Evolutionary conservation across 1,140 invertebrate genomes (phyloP).

Genomic region (Saccostrea glomerata): DNA sequence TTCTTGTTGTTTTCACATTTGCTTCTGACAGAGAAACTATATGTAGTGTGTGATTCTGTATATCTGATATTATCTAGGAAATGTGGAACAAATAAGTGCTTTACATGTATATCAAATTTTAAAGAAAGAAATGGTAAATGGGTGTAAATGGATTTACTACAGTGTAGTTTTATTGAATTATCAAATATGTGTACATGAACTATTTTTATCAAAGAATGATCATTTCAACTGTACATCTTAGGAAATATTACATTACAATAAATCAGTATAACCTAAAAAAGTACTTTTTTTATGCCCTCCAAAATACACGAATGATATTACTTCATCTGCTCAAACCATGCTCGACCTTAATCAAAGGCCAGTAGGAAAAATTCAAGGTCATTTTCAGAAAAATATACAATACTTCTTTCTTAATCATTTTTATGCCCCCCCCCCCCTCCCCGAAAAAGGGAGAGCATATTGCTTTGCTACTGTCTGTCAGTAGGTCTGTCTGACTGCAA

Average conservation of each 20-base stretch:
- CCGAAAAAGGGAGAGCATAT: no score
- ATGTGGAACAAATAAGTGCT: background rate
- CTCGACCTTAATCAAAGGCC: no score
- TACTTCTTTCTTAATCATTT: no score
- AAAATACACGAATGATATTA: background rate
- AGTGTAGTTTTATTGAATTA: background rate
- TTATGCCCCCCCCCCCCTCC: no score
- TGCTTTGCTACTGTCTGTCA: no score
- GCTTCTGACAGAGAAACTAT: background rate
- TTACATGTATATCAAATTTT: background rate
- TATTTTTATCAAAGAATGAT: background rate
- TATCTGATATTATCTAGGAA: background rate
- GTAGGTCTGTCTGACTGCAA: no score
- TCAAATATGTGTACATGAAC: background rate
- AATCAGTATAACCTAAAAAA: background rate
- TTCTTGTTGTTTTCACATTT: background rate
- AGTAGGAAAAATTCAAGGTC: no score
- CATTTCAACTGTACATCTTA: background rate
- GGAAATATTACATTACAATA: conserved; percentile 21
- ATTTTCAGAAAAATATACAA: no score
- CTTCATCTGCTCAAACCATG: no score
- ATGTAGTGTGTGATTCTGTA: background rate
- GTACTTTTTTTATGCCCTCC: background rate
- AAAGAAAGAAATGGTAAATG: background rate
- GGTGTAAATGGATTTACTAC: background rate